These are phyloP conservation scores for Bufo gargarizans DNA, from an alignment of 2,113 vertebrate species.

Conservation along the genomic window DNA sequence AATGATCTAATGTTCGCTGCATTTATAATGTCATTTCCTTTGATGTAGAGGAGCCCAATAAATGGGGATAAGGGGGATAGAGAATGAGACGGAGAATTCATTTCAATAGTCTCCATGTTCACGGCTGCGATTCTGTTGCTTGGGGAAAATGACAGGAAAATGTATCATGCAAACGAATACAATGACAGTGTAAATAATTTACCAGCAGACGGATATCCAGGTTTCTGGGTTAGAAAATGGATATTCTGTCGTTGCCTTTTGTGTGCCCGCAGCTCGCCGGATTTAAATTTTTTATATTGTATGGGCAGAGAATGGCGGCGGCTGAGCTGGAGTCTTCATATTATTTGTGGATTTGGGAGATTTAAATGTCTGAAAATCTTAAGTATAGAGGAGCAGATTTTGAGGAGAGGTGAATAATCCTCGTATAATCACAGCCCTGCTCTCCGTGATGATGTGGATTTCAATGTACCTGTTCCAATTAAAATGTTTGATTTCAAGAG, in stretches of 20 bases:
- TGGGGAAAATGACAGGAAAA: constrained; percentile 7
- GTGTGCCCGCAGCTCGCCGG: background rate
- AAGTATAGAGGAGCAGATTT: background rate
- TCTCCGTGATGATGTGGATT: background rate
- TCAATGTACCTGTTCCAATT: background rate
- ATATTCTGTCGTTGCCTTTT: constrained; percentile 31
- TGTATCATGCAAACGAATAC: constrained; percentile 8
- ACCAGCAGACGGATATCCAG: background rate
- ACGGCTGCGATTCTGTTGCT: background rate
- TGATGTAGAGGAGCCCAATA: background rate
- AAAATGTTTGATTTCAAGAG: background rate
- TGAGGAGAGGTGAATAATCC: constrained; percentile 1
- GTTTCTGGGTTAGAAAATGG: constrained; percentile 23
- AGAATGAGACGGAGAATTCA: background rate
- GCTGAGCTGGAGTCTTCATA: constrained; percentile 4
- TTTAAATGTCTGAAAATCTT: background rate
- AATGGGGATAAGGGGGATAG: no score
- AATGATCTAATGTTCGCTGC: background rate
- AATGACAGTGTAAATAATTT: constrained; percentile 33
- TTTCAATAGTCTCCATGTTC: background rate
- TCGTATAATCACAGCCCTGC: background rate
- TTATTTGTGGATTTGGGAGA: constrained; percentile 1
- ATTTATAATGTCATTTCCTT: constrained; percentile 17
- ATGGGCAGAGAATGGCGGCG: background rate
- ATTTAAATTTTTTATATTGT: constrained; percentile 16